Percentiles rank a stretch among this genome's conserved stretches.
These are phyloP conservation scores for Xanthorhoe designata DNA, from an alignment of 2,888 invertebrate species.

Conservation along the genomic window DNA sequence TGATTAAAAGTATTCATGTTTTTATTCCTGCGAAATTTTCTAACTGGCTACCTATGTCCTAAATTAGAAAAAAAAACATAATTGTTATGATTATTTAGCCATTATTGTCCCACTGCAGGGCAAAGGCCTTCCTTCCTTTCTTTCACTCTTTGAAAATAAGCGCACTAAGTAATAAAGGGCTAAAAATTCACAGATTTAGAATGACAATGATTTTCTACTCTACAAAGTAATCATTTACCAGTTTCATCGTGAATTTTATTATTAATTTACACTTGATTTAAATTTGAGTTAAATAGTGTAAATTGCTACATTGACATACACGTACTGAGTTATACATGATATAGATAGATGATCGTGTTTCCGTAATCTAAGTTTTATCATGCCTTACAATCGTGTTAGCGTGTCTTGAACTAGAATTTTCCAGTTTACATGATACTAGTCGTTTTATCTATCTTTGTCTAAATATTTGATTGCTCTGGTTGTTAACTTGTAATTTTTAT, in stretches of 20 bases:
- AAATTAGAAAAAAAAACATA: no score
- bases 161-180: no score
- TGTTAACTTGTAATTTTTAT: background rate
- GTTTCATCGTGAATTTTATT: conserved; percentile 2
- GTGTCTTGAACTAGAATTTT: conserved; percentile 25
- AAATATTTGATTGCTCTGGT: conserved; percentile 8
- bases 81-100: no score
- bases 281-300: conserved; percentile 19
- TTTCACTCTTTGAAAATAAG: no score
- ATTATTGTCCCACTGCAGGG: no score
- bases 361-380: conserved; percentile 26
- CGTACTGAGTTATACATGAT: background rate
- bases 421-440: conserved; percentile 24
- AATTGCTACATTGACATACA: background rate
- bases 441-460: conserved; percentile 17
- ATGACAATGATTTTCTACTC: no score
- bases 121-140: no score
- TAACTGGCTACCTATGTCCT: no score
- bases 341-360: conserved; percentile 24
- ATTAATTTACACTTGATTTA: background rate
- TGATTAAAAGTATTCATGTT: background rate
- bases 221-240: conserved; percentile 4
- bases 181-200: no score
- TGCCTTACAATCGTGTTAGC: conserved; percentile 19
- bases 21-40: background rate